Percentiles rank a stretch among this genome's conserved stretches.
Conservation (phyloP, 23 tunicate species). For the Phallusia fumigata region DNA sequence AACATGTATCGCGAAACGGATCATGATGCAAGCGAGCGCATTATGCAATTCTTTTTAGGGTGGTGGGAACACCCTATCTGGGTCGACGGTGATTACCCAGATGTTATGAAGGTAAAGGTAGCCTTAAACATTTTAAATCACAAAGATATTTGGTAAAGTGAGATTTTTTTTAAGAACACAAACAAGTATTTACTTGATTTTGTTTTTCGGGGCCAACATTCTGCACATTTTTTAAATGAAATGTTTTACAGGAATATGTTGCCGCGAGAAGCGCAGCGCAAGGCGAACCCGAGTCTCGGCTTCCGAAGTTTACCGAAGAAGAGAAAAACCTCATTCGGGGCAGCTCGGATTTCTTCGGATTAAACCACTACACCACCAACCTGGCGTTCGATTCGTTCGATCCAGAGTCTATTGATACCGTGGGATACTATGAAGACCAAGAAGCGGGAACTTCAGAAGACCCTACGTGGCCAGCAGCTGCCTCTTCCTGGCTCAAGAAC, state of each 20-base stretch:
- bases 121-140: too few relatives aligned
- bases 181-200: too few relatives aligned
- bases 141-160: too few relatives aligned
- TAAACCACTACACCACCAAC: slow-evolving; percentile 87
- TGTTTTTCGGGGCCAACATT: too few relatives aligned
- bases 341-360: slow-evolving; percentile 90
- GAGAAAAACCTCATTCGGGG: slow-evolving; percentile 49
- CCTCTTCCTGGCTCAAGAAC: slow-evolving; percentile 74
- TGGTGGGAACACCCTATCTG: slow-evolving; percentile 95
- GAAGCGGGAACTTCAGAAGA: slow-evolving; percentile 59
- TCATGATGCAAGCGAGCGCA: slow-evolving; percentile 68
- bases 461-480: slow-evolving; percentile 80
- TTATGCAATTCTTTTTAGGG: slow-evolving; percentile 78
- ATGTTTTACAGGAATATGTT: slow-evolving; percentile 37
- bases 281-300: slow-evolving; percentile 57
- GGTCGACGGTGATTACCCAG: slow-evolving; percentile 92
- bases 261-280: slow-evolving; percentile 63
- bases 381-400: slow-evolving; percentile 53
- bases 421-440: slow-evolving; percentile 54
- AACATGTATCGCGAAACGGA: slow-evolving; percentile 59
- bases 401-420: slow-evolving; percentile 16
- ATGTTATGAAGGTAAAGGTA: slow-evolving; percentile 80
- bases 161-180: too few relatives aligned
- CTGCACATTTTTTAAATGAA: background rate
- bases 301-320: slow-evolving; percentile 72